Base-by-base conservation (phyloP, 2,113 vertebrate genomes). In the Oryzias celebensis region DNA sequence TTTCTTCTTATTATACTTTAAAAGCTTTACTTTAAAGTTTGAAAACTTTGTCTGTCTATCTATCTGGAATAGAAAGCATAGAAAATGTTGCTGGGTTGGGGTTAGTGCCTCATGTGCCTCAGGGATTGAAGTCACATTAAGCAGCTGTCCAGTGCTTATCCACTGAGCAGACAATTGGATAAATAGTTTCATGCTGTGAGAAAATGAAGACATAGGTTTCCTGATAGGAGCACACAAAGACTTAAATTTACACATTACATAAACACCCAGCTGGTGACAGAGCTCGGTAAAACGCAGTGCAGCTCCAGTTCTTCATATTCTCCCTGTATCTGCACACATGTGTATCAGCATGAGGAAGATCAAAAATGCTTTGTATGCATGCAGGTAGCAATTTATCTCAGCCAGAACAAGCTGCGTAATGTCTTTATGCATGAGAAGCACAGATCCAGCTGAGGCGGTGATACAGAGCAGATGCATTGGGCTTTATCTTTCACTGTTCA, bases 351-450 rank as follows among this genome's bases (percentile, higher is more conserved):
- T 57, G 28, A 67, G 22, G 41, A 24, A 45, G 15, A 44, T 14
- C 26, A 8, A 52, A 50, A 52, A 22, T 54, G 71, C 63, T 78
- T 69, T 70, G 52, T 55, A 50, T 8, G 18, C 41, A 31, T 52
- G 59, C 74, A 78, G 71, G 74, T 78, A 68, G 77, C 73, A 28
- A 76, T 85, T 65, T 68, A 75, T 80, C 52, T 70, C 18, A 14
- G 62, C 65, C 53, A 71, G 74, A 71, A 74, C 71, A 71, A 61
- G 77, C 65, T 78, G 80, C 60, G 80, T 80, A 75, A 80, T 73
- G 68, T 78, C 65, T 83, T 75, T 51, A 61, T 75, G 60, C 77
- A 65, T 50, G 28, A 71, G 68, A 1, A 26, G 57, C 41, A 24
- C 50, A 60, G 36, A 63, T 69, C 68, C 71, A 75, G 69, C 78